Evolutionary conservation across 64 coral and sea anemone species (phyloP).

Genomic region (Cladopsammia gracilis): DNA sequence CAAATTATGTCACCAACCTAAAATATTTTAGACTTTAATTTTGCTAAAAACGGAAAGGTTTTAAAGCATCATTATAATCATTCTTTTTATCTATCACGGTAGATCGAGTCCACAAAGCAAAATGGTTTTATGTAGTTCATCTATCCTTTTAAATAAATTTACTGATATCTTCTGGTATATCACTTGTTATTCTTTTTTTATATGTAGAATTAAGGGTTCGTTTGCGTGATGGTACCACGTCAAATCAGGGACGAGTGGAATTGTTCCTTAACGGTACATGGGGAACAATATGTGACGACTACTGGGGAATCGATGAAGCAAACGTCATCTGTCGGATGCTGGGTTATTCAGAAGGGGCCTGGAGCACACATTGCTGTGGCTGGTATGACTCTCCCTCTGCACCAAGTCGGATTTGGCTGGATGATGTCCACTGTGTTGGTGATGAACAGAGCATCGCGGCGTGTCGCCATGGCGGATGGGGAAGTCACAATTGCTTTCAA

Average conservation of each 20-base stretch:
- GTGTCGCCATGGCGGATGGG: constrained; percentile 70
- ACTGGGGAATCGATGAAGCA: constrained; percentile 50
- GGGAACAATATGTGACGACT: constrained; percentile 38
- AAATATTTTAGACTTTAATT: too few species aligned
- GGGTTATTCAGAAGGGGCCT: constrained; percentile 5
- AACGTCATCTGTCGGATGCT: constrained; percentile 41
- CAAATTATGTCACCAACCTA: too few species aligned
- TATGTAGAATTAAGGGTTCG: constrained; percentile 7
- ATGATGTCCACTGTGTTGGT: constrained; percentile 75
- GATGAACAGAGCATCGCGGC: constrained; percentile 60
- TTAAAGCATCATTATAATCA: too few species aligned
- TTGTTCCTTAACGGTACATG: constrained; percentile 10
- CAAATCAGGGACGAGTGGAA: constrained; percentile 37
- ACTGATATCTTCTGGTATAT: too few species aligned
- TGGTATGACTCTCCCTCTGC: not conserved
- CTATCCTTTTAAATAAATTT: too few species aligned
- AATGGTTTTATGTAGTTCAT: too few species aligned
- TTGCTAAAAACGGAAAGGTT: too few species aligned
- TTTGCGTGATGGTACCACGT: not conserved
- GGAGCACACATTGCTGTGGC: constrained; percentile 43
- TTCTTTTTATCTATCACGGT: too few species aligned
- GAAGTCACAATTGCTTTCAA: constrained; percentile 51
- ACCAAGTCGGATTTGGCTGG: constrained; percentile 72
- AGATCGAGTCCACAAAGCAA: too few species aligned
- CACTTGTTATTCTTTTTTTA: not conserved